Percentiles rank a stretch among this genome's conserved stretches.
Conservation (phyloP, 1,140 invertebrate species). For the Spodoptera litura region DNA sequence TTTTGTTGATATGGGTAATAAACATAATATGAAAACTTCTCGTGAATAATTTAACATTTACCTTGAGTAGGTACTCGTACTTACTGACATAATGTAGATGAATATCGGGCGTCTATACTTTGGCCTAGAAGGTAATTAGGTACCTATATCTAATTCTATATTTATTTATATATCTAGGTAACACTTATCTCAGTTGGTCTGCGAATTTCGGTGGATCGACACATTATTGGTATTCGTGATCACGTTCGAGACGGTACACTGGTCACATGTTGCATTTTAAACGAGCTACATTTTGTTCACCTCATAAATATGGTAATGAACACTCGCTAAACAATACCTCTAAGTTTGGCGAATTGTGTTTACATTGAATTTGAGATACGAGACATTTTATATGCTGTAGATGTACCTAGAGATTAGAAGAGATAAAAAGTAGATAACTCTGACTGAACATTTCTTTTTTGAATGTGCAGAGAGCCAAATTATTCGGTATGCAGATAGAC, state of each 20-base stretch:
- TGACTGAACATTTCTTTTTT: not conserved
- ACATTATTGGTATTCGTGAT: not conserved
- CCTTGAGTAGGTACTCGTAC: too few relatives aligned
- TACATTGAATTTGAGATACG: not conserved
- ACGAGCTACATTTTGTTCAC: not conserved
- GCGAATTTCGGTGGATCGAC: not conserved
- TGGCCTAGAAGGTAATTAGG: too few relatives aligned
- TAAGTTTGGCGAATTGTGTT: not conserved
- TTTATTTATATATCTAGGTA: too few relatives aligned
- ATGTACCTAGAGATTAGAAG: too few relatives aligned
- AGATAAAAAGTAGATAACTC: not conserved
- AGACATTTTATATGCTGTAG: not conserved
- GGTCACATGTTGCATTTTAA: conserved; percentile 11
- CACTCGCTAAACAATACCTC: not conserved
- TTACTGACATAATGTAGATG: too few relatives aligned
- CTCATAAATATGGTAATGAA: conserved; percentile 2
- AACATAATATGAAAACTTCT: too few relatives aligned
- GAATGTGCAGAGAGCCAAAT: too few relatives aligned
- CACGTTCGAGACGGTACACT: not conserved
- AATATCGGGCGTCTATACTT: too few relatives aligned
- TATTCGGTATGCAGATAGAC: too few relatives aligned
- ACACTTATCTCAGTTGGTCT: not conserved
- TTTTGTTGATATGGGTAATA: too few relatives aligned
- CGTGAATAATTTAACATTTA: too few relatives aligned
- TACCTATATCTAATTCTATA: too few relatives aligned